Conservation (phyloP, 2,888 invertebrate genomes). For the Ochropleura plecta region DNA sequence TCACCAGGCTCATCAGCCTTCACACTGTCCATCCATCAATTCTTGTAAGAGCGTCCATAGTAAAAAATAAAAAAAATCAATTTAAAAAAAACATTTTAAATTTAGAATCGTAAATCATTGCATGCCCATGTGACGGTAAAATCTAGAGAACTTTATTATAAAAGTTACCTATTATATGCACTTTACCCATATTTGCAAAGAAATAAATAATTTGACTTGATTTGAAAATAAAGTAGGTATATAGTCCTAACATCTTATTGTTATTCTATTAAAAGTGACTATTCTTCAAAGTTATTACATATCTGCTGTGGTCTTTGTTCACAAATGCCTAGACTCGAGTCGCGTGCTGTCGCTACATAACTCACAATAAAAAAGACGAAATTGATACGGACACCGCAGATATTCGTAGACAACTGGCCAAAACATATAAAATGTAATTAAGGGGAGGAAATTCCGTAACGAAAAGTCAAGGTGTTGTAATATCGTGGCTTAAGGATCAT, state of each 20-base stretch:
- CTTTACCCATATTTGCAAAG: no score
- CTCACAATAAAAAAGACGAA: constrained; percentile 53
- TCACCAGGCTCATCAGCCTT: no score
- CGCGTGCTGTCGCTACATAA: constrained; percentile 48
- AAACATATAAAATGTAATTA: constrained; percentile 79
- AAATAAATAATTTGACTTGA: no score
- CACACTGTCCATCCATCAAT: no score
- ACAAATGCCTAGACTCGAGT: constrained; percentile 31
- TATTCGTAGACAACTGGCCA: constrained; percentile 69
- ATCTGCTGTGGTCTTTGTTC: constrained; percentile 33
- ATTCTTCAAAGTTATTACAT: constrained; percentile 9
- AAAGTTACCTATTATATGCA: no score
- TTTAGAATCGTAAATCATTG: no score
- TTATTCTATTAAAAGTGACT: constrained; percentile 1
- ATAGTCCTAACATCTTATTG: not conserved
- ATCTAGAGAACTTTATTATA: no score
- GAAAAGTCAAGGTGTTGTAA: constrained; percentile 84
- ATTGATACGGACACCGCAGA: constrained; percentile 67
- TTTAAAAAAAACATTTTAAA: no score
- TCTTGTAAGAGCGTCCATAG: no score
- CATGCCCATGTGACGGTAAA: no score
- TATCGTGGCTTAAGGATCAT: constrained; percentile 75
- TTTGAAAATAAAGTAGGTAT: not conserved
- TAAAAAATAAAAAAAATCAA: no score
- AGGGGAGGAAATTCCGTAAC: constrained; percentile 84